Conservation (phyloP, 35 echinoderm and acorn worm species). For the Heliocidaris erythrogramma region DNA sequence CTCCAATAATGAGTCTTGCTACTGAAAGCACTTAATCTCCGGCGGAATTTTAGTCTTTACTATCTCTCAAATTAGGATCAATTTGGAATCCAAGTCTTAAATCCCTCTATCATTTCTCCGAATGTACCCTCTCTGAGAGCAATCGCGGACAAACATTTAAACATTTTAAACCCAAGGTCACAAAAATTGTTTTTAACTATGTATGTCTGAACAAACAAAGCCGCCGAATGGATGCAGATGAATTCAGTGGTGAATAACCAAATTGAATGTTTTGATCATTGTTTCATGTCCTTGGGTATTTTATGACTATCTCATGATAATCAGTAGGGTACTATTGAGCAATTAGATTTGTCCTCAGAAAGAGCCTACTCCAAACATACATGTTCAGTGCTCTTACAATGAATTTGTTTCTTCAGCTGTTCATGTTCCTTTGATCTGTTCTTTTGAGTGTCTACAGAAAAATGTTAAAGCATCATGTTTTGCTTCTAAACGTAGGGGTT, state of each 20-base stretch:
- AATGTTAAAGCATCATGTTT: not conserved
- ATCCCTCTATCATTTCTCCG: not conserved
- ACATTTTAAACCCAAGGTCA: not conserved
- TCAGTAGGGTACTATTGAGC: not conserved
- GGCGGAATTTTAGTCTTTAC: not conserved
- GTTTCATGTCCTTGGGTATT: not conserved
- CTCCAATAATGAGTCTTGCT: not conserved
- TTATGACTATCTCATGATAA: not conserved
- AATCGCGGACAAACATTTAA: not conserved
- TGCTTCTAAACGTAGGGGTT: not conserved
- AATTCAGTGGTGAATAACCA: not conserved
- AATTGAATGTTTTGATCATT: not conserved
- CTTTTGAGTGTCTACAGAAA: not conserved
- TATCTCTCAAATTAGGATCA: not conserved
- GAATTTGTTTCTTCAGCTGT: not conserved
- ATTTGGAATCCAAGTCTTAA: not conserved
- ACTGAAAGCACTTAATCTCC: not conserved
- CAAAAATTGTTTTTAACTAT: not conserved
- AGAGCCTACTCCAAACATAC: not conserved
- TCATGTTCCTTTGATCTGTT: not conserved
- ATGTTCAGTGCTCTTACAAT: not conserved
- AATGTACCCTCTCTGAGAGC: not conserved
- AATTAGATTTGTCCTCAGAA: not conserved
- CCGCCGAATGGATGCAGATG: not conserved
- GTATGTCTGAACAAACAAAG: not conserved